A percentile compares a stretch with the other conserved stretches of the same genome.
Conservation (phyloP, 2,113 vertebrate species). For the Tauraco erythrolophus region DNA sequence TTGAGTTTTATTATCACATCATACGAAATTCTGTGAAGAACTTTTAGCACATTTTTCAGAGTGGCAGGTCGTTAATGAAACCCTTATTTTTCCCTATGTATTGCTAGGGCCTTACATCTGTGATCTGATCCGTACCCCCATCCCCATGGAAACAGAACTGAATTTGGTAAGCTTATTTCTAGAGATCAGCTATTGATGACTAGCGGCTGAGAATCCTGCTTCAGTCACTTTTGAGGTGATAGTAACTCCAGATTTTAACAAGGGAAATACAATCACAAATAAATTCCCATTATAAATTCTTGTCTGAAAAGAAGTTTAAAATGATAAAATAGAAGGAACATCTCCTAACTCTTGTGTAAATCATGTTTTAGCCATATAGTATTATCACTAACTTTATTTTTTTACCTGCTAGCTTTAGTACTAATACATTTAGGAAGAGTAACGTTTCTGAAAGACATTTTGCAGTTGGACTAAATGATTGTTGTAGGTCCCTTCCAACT, state of each 20-base stretch:
- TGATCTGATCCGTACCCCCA: not conserved
- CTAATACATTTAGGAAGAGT: not conserved
- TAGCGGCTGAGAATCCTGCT: not conserved
- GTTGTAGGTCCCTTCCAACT: not conserved
- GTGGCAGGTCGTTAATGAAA: not conserved
- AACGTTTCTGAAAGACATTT: not conserved
- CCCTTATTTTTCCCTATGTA: not conserved
- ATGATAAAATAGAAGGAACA: not conserved
- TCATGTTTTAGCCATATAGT: not conserved
- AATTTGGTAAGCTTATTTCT: not conserved
- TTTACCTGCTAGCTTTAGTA: not conserved
- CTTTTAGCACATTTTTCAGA: not conserved
- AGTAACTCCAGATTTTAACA: not conserved
- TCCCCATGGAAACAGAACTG: not conserved
- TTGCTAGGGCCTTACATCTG: not conserved
- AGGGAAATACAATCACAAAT: not conserved
- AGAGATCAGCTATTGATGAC: not conserved
- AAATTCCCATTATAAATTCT: not conserved
- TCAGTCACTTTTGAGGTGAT: not conserved
- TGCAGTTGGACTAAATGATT: not conserved
- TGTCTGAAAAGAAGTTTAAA: not conserved
- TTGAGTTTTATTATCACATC: not conserved
- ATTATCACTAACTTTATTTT: not conserved
- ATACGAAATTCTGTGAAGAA: not conserved
- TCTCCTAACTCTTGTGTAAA: not conserved